A percentile compares a stretch with the other conserved stretches of the same genome.
These are phyloP conservation scores for Nautilus pompilius DNA, from an alignment of 1,140 invertebrate species.

Conservation along the genomic window DNA sequence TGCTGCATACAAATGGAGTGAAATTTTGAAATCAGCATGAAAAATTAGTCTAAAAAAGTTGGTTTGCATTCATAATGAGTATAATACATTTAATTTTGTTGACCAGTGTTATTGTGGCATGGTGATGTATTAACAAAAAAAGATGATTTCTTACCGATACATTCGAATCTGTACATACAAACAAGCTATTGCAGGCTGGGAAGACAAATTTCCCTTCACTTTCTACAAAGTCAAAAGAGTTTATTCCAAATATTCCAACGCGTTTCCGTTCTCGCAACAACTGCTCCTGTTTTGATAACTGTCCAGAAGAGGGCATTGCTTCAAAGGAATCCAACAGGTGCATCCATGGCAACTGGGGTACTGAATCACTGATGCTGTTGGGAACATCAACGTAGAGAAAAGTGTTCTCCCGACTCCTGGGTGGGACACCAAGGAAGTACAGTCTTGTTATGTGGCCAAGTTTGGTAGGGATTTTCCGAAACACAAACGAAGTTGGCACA, in stretches of 20 bases:
- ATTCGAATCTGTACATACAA: slow-evolving; percentile 72
- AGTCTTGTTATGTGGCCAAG: slow-evolving; percentile 67
- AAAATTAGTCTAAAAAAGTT: no score
- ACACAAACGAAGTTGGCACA: slow-evolving; percentile 52
- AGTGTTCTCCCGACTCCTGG: slow-evolving; percentile 83
- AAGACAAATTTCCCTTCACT: slow-evolving; percentile 82
- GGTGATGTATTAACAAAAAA: no score
- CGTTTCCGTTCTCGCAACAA: slow-evolving; percentile 82
- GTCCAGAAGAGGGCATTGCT: slow-evolving; percentile 50
- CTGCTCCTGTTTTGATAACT: slow-evolving; percentile 78
- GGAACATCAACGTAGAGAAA: slow-evolving; percentile 78
- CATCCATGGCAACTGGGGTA: slow-evolving; percentile 64
- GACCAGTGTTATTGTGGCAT: no score
- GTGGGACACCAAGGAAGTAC: slow-evolving; percentile 83
- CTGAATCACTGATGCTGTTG: slow-evolving; percentile 35
- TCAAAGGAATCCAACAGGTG: slow-evolving; percentile 73
- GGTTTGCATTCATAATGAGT: no score
- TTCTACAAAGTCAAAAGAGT: slow-evolving; percentile 83
- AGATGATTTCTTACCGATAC: slow-evolving; percentile 60
- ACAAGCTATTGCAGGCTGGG: slow-evolving; percentile 81
- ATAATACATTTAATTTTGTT: no score
- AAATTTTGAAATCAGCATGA: no score
- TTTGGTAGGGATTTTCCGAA: slow-evolving; percentile 58
- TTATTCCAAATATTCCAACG: slow-evolving; percentile 88
- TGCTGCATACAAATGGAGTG: no score